Conservation (phyloP, 2,888 invertebrate species). For the Meteorus colon region DNA sequence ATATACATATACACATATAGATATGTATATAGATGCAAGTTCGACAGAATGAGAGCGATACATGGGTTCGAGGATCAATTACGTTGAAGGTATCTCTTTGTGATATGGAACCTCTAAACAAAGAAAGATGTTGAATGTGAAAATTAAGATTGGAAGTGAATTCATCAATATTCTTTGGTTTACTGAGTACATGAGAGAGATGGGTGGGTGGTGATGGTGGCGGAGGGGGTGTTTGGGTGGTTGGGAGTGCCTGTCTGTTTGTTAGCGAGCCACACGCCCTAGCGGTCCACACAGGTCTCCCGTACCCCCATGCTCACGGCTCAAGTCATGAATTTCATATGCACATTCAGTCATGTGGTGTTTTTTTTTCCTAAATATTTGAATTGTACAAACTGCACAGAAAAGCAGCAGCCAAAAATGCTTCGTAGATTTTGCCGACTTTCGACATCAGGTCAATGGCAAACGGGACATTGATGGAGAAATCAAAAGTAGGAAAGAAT, state of each 20-base stretch:
- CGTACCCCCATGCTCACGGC: constrained; percentile 71
- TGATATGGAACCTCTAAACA: constrained; percentile 29
- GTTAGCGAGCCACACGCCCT: constrained; percentile 73
- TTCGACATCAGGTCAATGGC: not conserved
- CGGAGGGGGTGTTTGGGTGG: constrained; percentile 55
- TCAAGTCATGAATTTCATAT: constrained; percentile 62
- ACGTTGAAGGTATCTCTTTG: constrained; percentile 38
- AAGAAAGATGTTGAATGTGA: constrained; percentile 8
- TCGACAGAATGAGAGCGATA: constrained; percentile 50
- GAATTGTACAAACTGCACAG: not conserved
- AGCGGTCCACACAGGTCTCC: constrained; percentile 73
- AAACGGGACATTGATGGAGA: not conserved
- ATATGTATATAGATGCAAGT: constrained; percentile 35
- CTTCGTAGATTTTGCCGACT: not conserved
- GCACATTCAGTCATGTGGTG: constrained; percentile 36
- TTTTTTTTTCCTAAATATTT: not conserved
- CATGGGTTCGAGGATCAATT: constrained; percentile 47
- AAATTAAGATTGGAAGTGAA: not conserved
- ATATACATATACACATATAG: not conserved
- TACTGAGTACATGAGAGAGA: not conserved
- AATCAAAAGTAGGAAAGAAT: not conserved
- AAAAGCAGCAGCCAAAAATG: not conserved
- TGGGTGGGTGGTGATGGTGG: not conserved
- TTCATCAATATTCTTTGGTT: not conserved
- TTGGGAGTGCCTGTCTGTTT: constrained; percentile 73